Evolutionary conservation across 2,113 vertebrate genomes (phyloP).

Genomic region (Helogale parvula): DNA sequence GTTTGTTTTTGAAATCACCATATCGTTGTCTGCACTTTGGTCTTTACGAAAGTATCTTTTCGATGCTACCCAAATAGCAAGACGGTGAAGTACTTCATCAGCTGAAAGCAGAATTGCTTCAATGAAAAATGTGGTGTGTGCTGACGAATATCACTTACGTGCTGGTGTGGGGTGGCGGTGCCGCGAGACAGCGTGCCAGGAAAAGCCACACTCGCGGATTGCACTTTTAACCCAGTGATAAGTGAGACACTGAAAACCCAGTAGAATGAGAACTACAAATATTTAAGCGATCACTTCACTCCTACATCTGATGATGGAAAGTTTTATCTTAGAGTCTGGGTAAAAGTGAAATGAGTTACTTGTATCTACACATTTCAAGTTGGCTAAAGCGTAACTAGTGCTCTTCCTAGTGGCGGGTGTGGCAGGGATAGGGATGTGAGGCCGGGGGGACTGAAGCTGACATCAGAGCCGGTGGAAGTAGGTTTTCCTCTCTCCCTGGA

Average conservation of each 20-base stretch:
- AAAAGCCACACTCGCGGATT: conserved; percentile 7
- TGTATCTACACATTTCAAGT: background rate
- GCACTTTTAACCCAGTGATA: conserved; percentile 71
- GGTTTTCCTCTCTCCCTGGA: background rate
- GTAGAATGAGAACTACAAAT: conserved; percentile 23
- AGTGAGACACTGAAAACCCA: background rate
- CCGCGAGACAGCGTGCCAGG: conserved; percentile 12
- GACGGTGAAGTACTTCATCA: background rate
- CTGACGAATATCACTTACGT: background rate
- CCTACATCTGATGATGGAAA: conserved; percentile 59
- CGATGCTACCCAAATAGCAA: conserved; percentile 21
- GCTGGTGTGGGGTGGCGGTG: background rate
- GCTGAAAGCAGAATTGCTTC: conserved; percentile 52
- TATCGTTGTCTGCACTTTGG: background rate
- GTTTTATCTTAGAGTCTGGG: conserved; percentile 55
- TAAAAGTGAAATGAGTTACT: conserved; percentile 39
- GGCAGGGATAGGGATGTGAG: background rate
- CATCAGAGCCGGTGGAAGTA: background rate
- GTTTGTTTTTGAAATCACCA: background rate
- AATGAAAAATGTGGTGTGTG: conserved; percentile 61
- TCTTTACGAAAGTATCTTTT: conserved; percentile 7
- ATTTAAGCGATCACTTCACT: conserved; percentile 46
- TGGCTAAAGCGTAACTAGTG: background rate
- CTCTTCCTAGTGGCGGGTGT: background rate
- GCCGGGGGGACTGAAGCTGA: background rate